Evolutionary conservation across 1,140 invertebrate species (phyloP).

Genomic region (Drosophila oshimai): DNA sequence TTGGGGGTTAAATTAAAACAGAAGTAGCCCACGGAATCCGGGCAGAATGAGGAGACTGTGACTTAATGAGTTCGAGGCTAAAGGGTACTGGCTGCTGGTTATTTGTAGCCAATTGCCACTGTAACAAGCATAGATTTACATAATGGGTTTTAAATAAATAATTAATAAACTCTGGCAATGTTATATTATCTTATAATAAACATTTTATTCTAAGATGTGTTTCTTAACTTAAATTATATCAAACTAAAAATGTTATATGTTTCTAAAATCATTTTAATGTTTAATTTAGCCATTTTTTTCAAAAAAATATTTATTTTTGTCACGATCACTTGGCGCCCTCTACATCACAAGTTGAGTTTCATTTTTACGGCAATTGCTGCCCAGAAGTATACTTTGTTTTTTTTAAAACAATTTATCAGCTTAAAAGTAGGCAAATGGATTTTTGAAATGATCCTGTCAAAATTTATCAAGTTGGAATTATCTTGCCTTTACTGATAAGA

Average conservation of each 20-base stretch:
- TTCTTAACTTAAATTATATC: no score
- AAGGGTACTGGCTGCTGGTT: background rate
- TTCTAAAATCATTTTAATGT: no score
- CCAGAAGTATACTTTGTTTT: background rate
- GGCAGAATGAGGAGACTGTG: background rate
- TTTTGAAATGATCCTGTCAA: no score
- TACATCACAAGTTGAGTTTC: background rate
- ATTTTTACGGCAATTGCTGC: background rate
- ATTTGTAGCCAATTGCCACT: constrained; percentile 19
- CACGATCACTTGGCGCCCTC: background rate
- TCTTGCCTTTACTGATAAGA: no score
- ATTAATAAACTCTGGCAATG: no score
- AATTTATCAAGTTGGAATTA: no score
- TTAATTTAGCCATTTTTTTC: no score
- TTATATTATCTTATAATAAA: no score
- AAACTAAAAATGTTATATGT: no score
- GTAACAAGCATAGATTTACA: background rate
- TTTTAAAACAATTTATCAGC: no score
- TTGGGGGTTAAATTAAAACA: constrained; percentile 37
- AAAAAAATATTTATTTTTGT: background rate
- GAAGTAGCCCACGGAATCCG: constrained; percentile 1
- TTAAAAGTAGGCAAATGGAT: background rate
- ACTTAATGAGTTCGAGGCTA: constrained; percentile 22
- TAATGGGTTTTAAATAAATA: no score
- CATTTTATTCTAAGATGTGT: no score